Evolutionary conservation across 2,797 vertebrate genomes (phyloP), one percentile per base, ranked within the genome.

Genomic region (Alauda arvensis): DNA sequence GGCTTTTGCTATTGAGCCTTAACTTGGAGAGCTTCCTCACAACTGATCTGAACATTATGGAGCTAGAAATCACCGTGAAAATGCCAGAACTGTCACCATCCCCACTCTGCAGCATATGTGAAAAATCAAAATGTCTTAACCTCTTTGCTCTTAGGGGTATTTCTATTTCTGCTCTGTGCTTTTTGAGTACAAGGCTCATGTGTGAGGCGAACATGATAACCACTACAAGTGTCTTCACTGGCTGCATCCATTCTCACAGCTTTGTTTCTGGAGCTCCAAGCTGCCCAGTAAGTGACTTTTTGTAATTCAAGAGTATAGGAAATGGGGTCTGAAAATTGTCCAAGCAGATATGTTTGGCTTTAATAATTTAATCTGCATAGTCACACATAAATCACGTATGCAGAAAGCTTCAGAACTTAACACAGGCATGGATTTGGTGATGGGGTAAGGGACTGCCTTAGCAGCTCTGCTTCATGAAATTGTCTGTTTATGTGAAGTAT

Each of bases 381-480:
- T 53, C 51, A 57, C 19, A 68, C 10, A 42, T 6, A 67, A 74
- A 25, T 61, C 31, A 16, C 18, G 16, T 21, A 46, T 21, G n/a
- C 52, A 63, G 46, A 74, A 86, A 79, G 34, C 19, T 77, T 82
- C 29, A 71, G 33, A 91, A 63, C 18, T 77, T 79, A 28, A 89
- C 8, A 72, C 65, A 70, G 17, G 9, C 10, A n/a, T 24, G 39
- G 40, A 39, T 76, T 63, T 72, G 18, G 10, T 45, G 40, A 45
- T 40, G 49, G 19, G 26, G 18, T 72, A 71, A 72, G 9, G 29
- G 39, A 42, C 15, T 49, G 18, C 13, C 12, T 59, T 53, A 48
- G 4, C 23, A 87, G 56, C 33, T 62, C 25, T 66, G 26, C 67
- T 78, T 59, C 31, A 26, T 23, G 6, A 72, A 59, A 23, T 48